These are phyloP conservation scores for Sitodiplosis mosellana DNA, from an alignment of 1,140 invertebrate genomes.

Conservation along the genomic window DNA sequence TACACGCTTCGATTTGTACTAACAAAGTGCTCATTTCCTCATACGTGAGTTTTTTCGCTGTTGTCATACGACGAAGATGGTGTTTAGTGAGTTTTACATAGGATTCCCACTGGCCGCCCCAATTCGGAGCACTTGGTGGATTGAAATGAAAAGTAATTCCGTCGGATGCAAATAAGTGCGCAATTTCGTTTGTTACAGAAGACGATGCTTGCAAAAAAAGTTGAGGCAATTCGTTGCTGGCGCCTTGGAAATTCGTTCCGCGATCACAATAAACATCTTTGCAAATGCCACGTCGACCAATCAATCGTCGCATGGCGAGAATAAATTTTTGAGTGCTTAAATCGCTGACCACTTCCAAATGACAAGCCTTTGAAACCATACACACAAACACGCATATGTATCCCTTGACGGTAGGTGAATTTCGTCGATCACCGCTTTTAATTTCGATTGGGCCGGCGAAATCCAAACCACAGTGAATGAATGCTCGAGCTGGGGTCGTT, in stretches of 20 bases:
- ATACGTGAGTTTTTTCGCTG: slow-evolving; percentile 9
- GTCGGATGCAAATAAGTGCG: not conserved
- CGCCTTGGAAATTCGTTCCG: slow-evolving; percentile 20
- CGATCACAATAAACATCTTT: slow-evolving; percentile 14
- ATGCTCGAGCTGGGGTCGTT: slow-evolving; percentile 3
- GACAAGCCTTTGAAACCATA: slow-evolving; percentile 11
- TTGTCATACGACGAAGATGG: slow-evolving; percentile 6
- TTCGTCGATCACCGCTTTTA: not conserved
- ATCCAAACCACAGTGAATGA: slow-evolving; percentile 9
- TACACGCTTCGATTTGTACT: slow-evolving; percentile 12
- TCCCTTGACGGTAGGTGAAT: slow-evolving; percentile 7
- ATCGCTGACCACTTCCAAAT: slow-evolving; percentile 15
- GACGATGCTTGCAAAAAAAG: not conserved
- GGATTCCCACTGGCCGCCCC: not conserved
- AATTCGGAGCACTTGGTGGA: not conserved
- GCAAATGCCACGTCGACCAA: slow-evolving; percentile 8
- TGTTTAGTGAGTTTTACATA: not conserved
- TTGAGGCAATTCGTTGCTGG: slow-evolving; percentile 7
- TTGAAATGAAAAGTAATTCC: slow-evolving; percentile 6
- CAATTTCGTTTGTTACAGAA: not conserved
- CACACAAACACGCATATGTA: slow-evolving; percentile 17
- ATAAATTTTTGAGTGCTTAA: slow-evolving; percentile 14
- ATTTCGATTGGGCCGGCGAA: slow-evolving; percentile 11
- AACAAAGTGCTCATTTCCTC: slow-evolving; percentile 12
- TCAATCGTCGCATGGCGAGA: slow-evolving; percentile 11